Evolutionary conservation across 2,888 invertebrate genomes (phyloP).

Genomic region (Eristalis tenax): DNA sequence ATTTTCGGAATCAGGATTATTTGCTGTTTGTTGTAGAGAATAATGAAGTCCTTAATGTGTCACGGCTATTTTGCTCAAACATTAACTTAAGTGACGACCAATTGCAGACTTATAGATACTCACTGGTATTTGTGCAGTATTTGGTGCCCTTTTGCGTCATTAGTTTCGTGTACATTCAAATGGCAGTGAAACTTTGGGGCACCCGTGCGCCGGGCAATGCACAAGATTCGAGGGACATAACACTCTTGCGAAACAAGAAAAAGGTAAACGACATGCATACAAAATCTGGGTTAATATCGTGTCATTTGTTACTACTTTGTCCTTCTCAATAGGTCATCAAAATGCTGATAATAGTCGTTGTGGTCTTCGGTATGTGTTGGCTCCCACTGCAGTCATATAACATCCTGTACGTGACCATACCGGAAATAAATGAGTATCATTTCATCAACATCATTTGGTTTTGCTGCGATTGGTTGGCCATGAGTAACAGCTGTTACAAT

Average conservation of each 20-base stretch:
- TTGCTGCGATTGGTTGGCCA: constrained; percentile 92
- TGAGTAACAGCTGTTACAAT: constrained; percentile 95
- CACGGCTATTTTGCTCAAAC: constrained; percentile 83
- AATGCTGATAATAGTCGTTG: constrained; percentile 92
- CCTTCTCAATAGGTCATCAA: constrained; percentile 87
- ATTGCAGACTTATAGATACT: constrained; percentile 82
- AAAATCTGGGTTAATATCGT: constrained; percentile 74
- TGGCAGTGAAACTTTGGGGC: constrained; percentile 91
- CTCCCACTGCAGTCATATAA: constrained; percentile 90
- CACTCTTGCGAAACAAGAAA: constrained; percentile 90
- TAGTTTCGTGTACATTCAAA: constrained; percentile 89
- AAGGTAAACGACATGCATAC: constrained; percentile 84
- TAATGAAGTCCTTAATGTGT: constrained; percentile 77
- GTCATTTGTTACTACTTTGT: neutral
- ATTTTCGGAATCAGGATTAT: neutral
- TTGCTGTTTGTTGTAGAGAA: constrained; percentile 75
- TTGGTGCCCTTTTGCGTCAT: constrained; percentile 91
- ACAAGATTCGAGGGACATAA: constrained; percentile 89
- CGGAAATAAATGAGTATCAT: constrained; percentile 87
- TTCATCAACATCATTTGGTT: constrained; percentile 94
- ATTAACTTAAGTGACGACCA: constrained; percentile 81
- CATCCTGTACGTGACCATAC: constrained; percentile 87
- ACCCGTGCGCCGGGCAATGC: constrained; percentile 90
- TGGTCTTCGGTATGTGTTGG: constrained; percentile 92
- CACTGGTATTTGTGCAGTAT: constrained; percentile 85